A percentile compares a stretch with the other conserved stretches of the same genome.
Conservation (phyloP, 1,140 invertebrate genomes). For the Drosophila leontia region DNA sequence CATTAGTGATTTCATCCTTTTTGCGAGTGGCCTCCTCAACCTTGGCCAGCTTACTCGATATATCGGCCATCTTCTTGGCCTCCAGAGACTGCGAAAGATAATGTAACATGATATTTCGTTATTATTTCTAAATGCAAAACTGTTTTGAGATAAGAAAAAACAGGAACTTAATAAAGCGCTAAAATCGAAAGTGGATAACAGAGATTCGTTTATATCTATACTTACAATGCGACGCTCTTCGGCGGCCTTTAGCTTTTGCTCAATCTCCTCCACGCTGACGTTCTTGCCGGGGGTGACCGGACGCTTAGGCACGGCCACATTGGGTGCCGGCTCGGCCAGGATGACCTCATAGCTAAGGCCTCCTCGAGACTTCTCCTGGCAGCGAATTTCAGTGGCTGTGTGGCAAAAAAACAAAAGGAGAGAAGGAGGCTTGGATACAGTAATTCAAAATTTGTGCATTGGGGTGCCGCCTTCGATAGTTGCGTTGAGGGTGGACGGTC, state of each 20-base stretch:
- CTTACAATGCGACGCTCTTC: slow-evolving; percentile 95
- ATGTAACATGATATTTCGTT: neutral
- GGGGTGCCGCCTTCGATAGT: slow-evolving; percentile 28
- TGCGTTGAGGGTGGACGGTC: slow-evolving; percentile 24
- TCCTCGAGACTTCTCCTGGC: slow-evolving; percentile 94
- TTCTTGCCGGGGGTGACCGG: slow-evolving; percentile 87
- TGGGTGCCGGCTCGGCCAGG: slow-evolving; percentile 91
- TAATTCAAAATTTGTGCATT: slow-evolving; percentile 66
- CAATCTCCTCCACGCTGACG: slow-evolving; percentile 93
- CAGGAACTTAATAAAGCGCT: neutral
- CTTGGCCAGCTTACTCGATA: slow-evolving; percentile 92
- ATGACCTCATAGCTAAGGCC: slow-evolving; percentile 97
- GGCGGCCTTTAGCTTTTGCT: slow-evolving; percentile 95
- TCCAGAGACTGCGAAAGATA: slow-evolving; percentile 90
- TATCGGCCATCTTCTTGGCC: slow-evolving; percentile 92
- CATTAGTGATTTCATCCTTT: slow-evolving; percentile 93
- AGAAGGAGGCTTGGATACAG: slow-evolving; percentile 20
- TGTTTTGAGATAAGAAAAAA: neutral
- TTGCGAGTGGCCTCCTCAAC: slow-evolving; percentile 96
- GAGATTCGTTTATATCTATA: slow-evolving; percentile 42
- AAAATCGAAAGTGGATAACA: neutral
- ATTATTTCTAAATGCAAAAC: neutral
- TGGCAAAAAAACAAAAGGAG: slow-evolving; percentile 11
- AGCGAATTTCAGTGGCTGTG: slow-evolving; percentile 93
- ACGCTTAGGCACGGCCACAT: slow-evolving; percentile 87